Evolutionary conservation across 1,140 invertebrate genomes (phyloP), one percentile per base, ranked within the genome.

Genomic region (Coenobita brevimanus): DNA sequence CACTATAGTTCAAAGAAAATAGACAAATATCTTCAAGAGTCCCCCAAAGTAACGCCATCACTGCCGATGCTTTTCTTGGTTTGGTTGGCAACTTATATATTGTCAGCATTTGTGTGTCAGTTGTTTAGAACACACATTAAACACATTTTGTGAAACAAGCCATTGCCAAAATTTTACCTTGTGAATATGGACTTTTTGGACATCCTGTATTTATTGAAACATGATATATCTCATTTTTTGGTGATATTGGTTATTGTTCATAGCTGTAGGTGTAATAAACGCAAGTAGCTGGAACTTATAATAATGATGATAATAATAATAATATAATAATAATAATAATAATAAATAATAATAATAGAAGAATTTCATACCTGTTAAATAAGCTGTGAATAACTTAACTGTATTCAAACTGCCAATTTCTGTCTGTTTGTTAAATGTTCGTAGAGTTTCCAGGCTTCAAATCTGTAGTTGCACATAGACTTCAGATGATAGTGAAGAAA

Each of bases 371-470:
- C 43, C 84, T 80, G 78, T 87, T 87, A 80, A n/a, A 80, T 71
- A 60, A 80, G 57, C 76, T 87, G 84, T 87, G 84, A 87, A 80
- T 78, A 80, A 85, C 67, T 85, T 78, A 80, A 85, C 67, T 85
- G 82, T 85, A 85, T 85, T 85, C 71, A 85, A 71, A 87, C 84
- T 87, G 84, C 84, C 84, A 87, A 78, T 87, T 80, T 86, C 73
- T 87, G 84, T 87, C 84, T 87, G 60, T 50, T 67, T 87, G 84
- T 87, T 87, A 50, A 87, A 67, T 87, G 84, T 87, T 78, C 33
- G 76, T 87, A 87, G 84, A 80, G 79, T 87, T 87, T 87, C 84
- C 67, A 78, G 30, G 76, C 78, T 87, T 80, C 57, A 87, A 54
- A 60, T n/a, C n/a, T 87, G 71, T 79, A 87, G 84, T 43, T 87